Evolutionary conservation across 2,888 invertebrate species (phyloP), one percentile per base, ranked within the genome.

Genomic region (Macropis europaea): DNA sequence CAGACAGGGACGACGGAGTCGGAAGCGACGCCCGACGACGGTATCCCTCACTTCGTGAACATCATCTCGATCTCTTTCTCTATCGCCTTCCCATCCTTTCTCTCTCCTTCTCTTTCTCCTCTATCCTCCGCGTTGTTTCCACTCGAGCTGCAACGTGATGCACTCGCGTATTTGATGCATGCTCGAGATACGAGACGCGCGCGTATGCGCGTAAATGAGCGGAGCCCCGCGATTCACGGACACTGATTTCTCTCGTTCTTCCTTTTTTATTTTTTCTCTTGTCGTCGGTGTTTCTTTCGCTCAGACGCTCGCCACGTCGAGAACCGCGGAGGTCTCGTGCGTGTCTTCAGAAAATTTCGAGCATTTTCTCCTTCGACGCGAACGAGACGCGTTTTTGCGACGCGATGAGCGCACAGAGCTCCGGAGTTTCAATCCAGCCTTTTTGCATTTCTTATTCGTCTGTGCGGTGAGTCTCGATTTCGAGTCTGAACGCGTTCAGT

Each of bases 121-220:
- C 45, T 38, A 38, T 62, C 54, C 67, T 36, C 28, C 34, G 11
- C 40, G 38, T 36, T 30, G 30, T 54, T 53, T 56, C 50, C 56
- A 40, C 54, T 5, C 53, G 76, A 57, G n/a, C n/a, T 64, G 66
- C 66, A 48, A 28, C 52, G n/a, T n/a, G n/a, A 32, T 50, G 69
- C 68, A 54, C 62, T 66, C 53, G 75, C 70, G 78, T 76, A 79
- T 75, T 82, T 80, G 86, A 86, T 86, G 78, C 82, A 84, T 83
- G 81, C 75, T 63, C 79, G 80, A 83, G 85, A 86, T 86, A 83
- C 73, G 66, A 19, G 63, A 47, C 50, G 72, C 60, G 59, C 72
- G 61, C 67, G 76, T 78, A 73, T 73, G 64, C 76, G 79, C 77
- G 79, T 82, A 81, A 81, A 84, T 78, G 82, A 80, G 69, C 70